Evolutionary conservation across 2,113 vertebrate genomes (phyloP).

Genomic region (Dromas ardeola): DNA sequence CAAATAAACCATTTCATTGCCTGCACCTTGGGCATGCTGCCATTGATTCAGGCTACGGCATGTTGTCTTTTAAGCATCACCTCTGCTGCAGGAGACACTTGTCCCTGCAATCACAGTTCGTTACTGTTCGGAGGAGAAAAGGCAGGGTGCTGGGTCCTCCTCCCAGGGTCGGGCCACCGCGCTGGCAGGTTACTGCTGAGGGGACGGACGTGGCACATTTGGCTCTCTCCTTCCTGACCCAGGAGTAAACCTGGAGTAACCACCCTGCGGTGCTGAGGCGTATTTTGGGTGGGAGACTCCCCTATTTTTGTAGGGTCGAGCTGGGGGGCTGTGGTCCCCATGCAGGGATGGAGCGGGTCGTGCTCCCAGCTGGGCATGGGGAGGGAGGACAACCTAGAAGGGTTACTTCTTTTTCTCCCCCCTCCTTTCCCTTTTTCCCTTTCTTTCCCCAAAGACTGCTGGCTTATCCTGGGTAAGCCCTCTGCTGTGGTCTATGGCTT

Average conservation of each 20-base stretch:
- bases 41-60: rapidly evolving
- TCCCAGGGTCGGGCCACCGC: rapidly evolving
- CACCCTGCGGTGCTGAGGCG: rapidly evolving
- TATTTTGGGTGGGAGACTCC: background rate
- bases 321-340: background rate
- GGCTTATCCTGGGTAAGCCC: conserved; percentile 70
- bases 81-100: background rate
- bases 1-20: background rate
- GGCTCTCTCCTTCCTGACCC: background rate
- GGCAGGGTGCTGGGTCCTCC: background rate
- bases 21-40: background rate
- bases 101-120: background rate
- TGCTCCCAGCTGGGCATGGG: background rate
- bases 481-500: conserved; percentile 99
- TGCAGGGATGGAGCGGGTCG: background rate
- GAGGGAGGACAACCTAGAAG: background rate
- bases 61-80: background rate
- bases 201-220: background rate
- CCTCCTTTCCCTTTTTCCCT: background rate
- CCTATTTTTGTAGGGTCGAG: background rate
- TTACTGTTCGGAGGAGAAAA: background rate
- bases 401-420: background rate
- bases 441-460: background rate
- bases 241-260: background rate
- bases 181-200: background rate